Conservation (phyloP, 64 coral and sea anemone genomes). For the Montipora capricornis region DNA sequence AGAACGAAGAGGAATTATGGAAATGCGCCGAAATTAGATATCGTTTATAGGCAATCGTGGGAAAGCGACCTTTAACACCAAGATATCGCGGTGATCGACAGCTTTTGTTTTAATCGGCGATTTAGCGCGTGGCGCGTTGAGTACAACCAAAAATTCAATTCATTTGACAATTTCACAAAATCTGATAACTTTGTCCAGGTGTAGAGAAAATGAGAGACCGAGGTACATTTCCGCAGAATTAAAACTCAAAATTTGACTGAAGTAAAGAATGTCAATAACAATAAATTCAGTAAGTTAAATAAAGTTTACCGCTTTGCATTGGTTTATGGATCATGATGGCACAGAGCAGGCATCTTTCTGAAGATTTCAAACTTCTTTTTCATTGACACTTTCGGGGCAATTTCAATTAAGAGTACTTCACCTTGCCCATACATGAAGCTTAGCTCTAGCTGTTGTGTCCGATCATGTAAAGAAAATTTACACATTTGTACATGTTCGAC, state of each 20-base stretch:
- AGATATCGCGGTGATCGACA: neutral
- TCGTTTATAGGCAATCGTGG: conserved; percentile 24
- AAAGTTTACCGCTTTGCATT: neutral
- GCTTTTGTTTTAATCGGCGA: conserved; percentile 10
- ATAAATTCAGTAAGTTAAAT: neutral
- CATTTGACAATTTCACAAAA: neutral
- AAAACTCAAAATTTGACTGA: neutral
- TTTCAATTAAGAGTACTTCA: neutral
- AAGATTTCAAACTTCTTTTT: neutral
- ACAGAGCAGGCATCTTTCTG: neutral
- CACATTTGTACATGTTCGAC: neutral
- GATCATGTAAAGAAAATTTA: neutral
- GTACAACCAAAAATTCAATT: neutral
- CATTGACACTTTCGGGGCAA: neutral
- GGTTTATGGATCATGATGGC: too few species aligned
- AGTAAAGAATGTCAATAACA: neutral
- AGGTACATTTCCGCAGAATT: neutral
- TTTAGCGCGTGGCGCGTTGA: conserved; percentile 31
- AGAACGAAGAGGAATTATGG: neutral
- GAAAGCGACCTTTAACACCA: conserved; percentile 42
- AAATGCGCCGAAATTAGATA: conserved; percentile 30
- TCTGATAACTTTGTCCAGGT: neutral
- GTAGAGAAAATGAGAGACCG: conserved; percentile 4
- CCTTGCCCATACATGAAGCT: neutral
- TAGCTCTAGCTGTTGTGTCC: neutral